phyloP scores from a whole-genome alignment of 2,888 invertebrate species.

The Uropetala carovei region DNA sequence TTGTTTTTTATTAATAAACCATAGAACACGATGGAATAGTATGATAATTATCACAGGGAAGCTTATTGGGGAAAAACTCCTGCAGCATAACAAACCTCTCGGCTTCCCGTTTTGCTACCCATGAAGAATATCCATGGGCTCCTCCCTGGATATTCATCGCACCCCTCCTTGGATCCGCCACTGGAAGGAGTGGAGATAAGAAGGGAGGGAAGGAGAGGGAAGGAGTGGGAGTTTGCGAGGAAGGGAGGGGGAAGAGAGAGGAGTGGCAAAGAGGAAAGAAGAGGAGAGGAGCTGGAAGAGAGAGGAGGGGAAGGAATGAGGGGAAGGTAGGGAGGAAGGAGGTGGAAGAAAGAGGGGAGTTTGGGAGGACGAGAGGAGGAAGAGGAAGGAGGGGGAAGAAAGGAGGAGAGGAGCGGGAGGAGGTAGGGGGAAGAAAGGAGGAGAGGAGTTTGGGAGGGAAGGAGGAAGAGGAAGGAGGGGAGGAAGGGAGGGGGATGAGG shows the following conservation, averaged over 20 bases:
- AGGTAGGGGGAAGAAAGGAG: neutral
- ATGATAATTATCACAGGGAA: too few relatives aligned
- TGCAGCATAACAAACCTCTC: too few relatives aligned
- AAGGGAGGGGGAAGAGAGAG: neutral
- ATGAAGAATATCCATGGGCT: too few relatives aligned
- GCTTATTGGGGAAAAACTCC: too few relatives aligned
- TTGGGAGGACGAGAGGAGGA: too few relatives aligned
- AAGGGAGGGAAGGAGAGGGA: neutral
- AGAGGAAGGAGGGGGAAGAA: neutral
- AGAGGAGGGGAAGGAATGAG: neutral
- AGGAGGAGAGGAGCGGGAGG: neutral
- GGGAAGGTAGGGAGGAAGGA: neutral
- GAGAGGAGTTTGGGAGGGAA: too few relatives aligned
- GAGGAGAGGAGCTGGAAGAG: neutral
- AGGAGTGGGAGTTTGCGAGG: neutral
- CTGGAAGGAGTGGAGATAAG: too few relatives aligned
- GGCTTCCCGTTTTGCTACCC: too few relatives aligned
- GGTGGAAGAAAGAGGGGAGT: neutral
- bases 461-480: neutral
- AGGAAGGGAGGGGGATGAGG: neutral
- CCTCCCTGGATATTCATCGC: too few relatives aligned
- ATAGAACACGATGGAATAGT: too few relatives aligned
- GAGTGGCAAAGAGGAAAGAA: neutral
- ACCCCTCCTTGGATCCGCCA: too few relatives aligned
- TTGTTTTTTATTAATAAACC: too few relatives aligned